These are phyloP conservation scores for Dryococelus australis DNA, from an alignment of 2,888 invertebrate species.

Conservation along the genomic window DNA sequence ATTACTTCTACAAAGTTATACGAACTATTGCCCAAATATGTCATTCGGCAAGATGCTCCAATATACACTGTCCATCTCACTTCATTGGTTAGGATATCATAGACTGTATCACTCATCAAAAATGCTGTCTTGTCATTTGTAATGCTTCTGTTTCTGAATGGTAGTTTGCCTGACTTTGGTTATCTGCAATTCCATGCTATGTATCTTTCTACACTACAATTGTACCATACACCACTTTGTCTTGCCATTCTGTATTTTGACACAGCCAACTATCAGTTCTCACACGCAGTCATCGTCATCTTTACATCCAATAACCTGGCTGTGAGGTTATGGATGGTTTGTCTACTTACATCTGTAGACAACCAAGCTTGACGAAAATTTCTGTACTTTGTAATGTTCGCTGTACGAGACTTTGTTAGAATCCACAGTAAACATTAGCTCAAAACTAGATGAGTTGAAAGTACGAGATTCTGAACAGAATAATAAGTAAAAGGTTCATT, in stretches of 20 bases:
- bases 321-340: constrained; percentile 3
- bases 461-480: too few relatives aligned
- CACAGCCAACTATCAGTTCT: not conserved
- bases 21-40: too few relatives aligned
- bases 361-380: not conserved
- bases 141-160: not conserved
- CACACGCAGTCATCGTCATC: not conserved
- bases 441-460: too few relatives aligned
- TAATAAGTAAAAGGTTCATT: too few relatives aligned
- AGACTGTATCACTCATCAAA: not conserved
- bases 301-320: not conserved
- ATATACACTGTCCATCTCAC: not conserved
- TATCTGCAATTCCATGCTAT: not conserved
- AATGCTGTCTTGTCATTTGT: not conserved
- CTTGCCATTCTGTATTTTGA: not conserved
- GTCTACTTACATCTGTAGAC: not conserved
- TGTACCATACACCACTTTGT: not conserved
- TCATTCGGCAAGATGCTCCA: too few relatives aligned
- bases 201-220: not conserved
- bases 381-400: too few relatives aligned
- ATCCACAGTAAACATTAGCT: too few relatives aligned
- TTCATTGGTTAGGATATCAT: not conserved
- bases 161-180: not conserved
- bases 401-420: too few relatives aligned
- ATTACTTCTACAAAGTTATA: too few relatives aligned